Conservation (phyloP, 2,113 vertebrate genomes). For the Danionella cerebrum region DNA sequence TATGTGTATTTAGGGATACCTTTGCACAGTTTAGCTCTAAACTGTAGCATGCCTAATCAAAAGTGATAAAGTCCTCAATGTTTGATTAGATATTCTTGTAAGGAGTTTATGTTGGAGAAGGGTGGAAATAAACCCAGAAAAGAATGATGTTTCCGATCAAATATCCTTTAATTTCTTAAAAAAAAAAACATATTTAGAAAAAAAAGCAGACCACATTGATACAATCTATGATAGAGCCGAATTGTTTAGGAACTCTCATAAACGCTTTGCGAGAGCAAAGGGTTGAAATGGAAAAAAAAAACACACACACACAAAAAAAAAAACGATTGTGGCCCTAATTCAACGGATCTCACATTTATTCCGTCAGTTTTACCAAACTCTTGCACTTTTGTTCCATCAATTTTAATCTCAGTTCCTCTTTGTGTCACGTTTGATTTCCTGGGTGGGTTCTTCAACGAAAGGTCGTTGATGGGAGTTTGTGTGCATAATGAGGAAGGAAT, state of each 20-base stretch:
- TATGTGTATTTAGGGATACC: too few relatives aligned
- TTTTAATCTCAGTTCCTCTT: not conserved
- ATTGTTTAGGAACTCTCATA: conserved; percentile 43
- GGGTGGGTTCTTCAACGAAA: conserved; percentile 30
- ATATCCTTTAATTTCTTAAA: too few relatives aligned
- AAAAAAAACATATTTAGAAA: too few relatives aligned
- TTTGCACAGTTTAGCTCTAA: too few relatives aligned
- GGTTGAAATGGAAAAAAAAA: conserved; percentile 22
- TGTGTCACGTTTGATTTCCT: conserved; percentile 7
- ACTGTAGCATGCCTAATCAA: too few relatives aligned
- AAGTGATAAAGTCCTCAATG: too few relatives aligned
- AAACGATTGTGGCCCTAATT: not conserved
- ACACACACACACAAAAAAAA: conserved; percentile 7
- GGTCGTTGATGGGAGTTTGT: conserved; percentile 23
- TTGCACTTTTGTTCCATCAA: not conserved
- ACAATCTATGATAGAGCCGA: too few relatives aligned
- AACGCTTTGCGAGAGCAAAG: conserved; percentile 42
- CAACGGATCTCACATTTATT: not conserved
- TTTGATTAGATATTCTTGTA: too few relatives aligned
- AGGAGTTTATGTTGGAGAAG: too few relatives aligned
- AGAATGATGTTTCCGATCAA: too few relatives aligned
- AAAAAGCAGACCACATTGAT: too few relatives aligned
- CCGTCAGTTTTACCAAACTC: not conserved
- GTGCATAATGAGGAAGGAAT: conserved; percentile 43
- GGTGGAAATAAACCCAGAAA: too few relatives aligned